Base-by-base conservation (phyloP, 2,888 invertebrate genomes). In the Oxycera nigricornis region DNA sequence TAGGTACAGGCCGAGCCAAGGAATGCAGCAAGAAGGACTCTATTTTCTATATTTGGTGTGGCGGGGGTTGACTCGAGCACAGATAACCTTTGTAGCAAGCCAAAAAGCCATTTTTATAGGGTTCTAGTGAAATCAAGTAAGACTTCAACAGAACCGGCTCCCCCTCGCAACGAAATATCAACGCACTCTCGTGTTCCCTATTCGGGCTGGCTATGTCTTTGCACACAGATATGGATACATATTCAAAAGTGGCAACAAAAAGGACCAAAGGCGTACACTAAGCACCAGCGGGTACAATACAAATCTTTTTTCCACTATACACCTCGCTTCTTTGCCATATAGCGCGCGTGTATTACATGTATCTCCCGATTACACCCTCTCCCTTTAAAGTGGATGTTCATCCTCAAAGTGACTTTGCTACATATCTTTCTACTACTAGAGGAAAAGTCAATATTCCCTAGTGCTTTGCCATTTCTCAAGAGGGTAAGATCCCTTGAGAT, bases 401-500 rank as follows among this genome's bases (percentile, higher is more conserved):
- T 55, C 24, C 55, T 55, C n/a, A 9, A 55, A 2, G 46, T 46
- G 46, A 46, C 46, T 46, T 3, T 46, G 46, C 46, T 46, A 46
- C 46, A 46, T 46, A 46, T 46, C 46, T 46, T 46, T 14, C 46
- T 30, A 26, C 59, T 35, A 30, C 35, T 50, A 73, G 55, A 72
- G 72, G 67, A 72, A 75, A 75, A 75, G 74, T 75, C 74, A 75
- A 75, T 75, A 75, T 75, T 75, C 74, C 72, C 72, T 65, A 75
- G 72, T 75, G 74, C 67, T 61, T 72, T 79, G 77, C 77, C 78
- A 78, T 79, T 79, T 78, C 79, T 80, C 79, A 78, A 78, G 80
- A 80, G 80, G 80, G 79, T 79, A 76, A 78, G 78, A 74, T 79
- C 80, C 79, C 79, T 73, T 73, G 80, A 78, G 80, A 79, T 78